Evolutionary conservation across 2,797 vertebrate species (phyloP).

Genomic region (Zenarchopterus dispar): DNA sequence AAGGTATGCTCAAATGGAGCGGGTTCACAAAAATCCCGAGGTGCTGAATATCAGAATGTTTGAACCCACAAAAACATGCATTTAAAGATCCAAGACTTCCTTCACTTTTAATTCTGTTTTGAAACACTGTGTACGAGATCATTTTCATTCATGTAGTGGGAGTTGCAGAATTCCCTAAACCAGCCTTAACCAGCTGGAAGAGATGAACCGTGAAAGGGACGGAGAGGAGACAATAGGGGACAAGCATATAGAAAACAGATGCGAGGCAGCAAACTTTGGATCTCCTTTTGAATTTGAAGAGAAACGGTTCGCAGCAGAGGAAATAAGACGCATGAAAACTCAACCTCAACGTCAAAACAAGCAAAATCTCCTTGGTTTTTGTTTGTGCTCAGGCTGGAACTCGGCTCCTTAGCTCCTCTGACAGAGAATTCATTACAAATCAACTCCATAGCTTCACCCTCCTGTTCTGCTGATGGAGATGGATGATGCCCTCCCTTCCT

Average conservation of each 20-base stretch:
- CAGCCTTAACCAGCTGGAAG: background rate
- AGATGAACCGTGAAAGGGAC: background rate
- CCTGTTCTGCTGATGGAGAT: constrained; percentile 54
- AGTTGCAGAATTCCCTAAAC: background rate
- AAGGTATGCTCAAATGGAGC: too few species aligned
- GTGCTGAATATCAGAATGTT: background rate
- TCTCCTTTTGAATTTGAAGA: constrained; percentile 19
- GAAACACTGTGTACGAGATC: background rate
- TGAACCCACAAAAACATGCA: background rate
- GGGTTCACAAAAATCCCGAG: too few species aligned
- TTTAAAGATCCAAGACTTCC: background rate
- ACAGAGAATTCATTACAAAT: constrained; percentile 44
- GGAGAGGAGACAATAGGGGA: constrained; percentile 8
- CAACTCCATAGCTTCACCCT: constrained; percentile 29
- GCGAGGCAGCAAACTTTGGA: constrained; percentile 20
- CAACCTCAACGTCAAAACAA: constrained; percentile 22
- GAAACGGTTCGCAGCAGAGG: background rate
- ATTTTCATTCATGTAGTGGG: constrained; percentile 9
- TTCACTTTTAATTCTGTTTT: background rate
- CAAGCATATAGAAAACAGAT: constrained; percentile 12
- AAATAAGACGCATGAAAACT: constrained; percentile 26
- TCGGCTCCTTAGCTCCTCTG: constrained; percentile 29
- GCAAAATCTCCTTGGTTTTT: constrained; percentile 14
- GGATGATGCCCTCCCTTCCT: constrained; percentile 27
- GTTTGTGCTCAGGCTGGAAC: constrained; percentile 26